phyloP scores from a whole-genome alignment of 2,888 invertebrate genomes.

The Dolichopus griseipennis region DNA sequence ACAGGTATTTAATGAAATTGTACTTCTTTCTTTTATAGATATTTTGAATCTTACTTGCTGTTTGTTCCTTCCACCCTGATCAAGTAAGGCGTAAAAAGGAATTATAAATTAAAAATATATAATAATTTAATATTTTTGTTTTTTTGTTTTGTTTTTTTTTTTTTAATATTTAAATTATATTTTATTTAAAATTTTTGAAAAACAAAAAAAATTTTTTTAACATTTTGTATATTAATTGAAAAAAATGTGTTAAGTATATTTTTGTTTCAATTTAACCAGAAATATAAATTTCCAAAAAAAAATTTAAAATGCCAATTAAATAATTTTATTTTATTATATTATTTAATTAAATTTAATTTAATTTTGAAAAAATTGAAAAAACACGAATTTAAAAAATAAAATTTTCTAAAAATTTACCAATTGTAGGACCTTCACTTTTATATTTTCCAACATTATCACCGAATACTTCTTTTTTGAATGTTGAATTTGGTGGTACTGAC shows the following conservation, averaged over 20 bases:
- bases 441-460: conserved; percentile 30
- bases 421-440: conserved; percentile 34
- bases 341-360: too few relatives aligned
- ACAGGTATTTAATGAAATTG: too few relatives aligned
- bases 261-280: neutral
- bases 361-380: too few relatives aligned
- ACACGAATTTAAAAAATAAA: neutral
- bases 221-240: too few relatives aligned
- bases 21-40: neutral
- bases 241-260: neutral
- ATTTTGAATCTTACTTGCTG: conserved; percentile 58
- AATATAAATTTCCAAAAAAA: neutral
- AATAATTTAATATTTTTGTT: conserved; percentile 18
- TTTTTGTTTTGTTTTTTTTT: conserved; percentile 14
- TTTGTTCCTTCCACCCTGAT: conserved; percentile 66
- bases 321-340: too few relatives aligned
- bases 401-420: conserved; percentile 35
- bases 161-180: neutral
- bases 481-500: conserved; percentile 48
- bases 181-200: too few relatives aligned
- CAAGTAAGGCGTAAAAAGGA: conserved; percentile 18
- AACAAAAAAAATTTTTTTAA: conserved; percentile 5
- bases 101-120: conserved; percentile 21
- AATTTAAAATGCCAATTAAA: too few relatives aligned
- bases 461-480: conserved; percentile 52